Evolutionary conservation across 2,797 vertebrate species (phyloP), one percentile per base, ranked within the genome.

Genomic region (Eptatretus atami): DNA sequence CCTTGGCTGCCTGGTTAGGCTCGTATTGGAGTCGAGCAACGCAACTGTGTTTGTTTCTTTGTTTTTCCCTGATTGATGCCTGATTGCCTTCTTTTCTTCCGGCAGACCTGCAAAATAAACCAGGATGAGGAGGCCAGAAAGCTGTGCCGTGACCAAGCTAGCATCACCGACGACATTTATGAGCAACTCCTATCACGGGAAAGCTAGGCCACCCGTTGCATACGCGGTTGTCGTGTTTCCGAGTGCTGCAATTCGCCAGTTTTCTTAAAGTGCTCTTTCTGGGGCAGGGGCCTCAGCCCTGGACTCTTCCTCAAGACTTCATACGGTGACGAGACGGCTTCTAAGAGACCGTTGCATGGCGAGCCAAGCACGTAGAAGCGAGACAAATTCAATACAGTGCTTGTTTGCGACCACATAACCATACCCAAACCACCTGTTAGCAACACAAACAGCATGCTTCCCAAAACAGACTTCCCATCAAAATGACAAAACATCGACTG

Each of bases 1-100:
- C 84, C 83, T 92, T 92, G 75, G 73, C 63, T 96, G 88, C n/a
- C 60, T 98, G 92, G 68, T 98, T 88, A 68, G 96, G 76, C 77
- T 98, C 90, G 75, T 86, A 94, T 71, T 98, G 96, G 67, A 98
- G 75, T 75, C 92, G 81, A 68, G 90, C 90, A 80, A 98, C n/a
- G 75, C 71, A n/a, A 96, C 92, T 52, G 90, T 98, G 72, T 98
- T 98, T 1, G 90, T 96, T 77, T 98, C 92, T 70, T 98, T 98
- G 75, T 95, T 96, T 73, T 88, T 84, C n/a, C 77, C 92, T 82
- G 74, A 96, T 98, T 63, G 90, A 98, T 68, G 92, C 92, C 74
- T 98, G 92, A 98, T 95, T 15, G 87, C 78, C 71, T 98, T 98
- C 72, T 98, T 96, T 73, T 98, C 88, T 96, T 69, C 90, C 92